phyloP scores from a whole-genome alignment of 2,888 invertebrate genomes.

The Euplagia quadripunctaria region DNA sequence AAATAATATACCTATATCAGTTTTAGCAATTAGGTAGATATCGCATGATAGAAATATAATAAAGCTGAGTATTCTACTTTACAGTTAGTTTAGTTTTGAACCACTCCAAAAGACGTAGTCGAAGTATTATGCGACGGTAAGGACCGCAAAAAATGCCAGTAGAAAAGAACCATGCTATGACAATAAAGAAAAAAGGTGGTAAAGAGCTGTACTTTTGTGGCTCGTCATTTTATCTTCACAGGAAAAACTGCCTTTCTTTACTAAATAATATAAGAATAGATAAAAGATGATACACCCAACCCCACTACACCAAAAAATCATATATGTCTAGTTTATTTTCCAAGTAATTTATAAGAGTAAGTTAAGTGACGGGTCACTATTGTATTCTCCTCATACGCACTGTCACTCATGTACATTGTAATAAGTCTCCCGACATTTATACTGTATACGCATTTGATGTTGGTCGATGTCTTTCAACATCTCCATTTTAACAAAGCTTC shows the following conservation, averaged over 20 bases:
- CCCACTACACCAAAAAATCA: neutral
- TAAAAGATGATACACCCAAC: neutral
- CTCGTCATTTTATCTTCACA: too few species aligned
- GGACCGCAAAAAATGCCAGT: too few species aligned
- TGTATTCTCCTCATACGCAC: conserved; percentile 11
- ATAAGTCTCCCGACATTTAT: conserved; percentile 12
- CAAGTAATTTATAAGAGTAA: conserved; percentile 7
- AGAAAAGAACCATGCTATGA: too few species aligned
- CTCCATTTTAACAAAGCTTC: conserved; percentile 39
- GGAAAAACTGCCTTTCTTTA: neutral
- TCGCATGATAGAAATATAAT: neutral
- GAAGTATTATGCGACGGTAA: too few species aligned
- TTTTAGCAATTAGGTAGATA: neutral
- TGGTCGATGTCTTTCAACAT: conserved; percentile 14
- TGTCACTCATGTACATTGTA: conserved; percentile 13
- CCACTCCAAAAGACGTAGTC: neutral
- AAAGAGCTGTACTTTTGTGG: too few species aligned
- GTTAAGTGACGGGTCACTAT: conserved; percentile 5
- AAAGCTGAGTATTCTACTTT: neutral
- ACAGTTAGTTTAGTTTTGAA: neutral
- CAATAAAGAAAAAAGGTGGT: too few species aligned
- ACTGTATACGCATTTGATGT: conserved; percentile 20
- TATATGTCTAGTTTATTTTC: neutral
- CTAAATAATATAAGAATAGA: neutral
- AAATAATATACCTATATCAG: neutral